Percentiles rank a stretch among this genome's conserved stretches.
Evolutionary conservation across 2,797 vertebrate genomes (phyloP).

Genomic region (Staurois parvus): DNA sequence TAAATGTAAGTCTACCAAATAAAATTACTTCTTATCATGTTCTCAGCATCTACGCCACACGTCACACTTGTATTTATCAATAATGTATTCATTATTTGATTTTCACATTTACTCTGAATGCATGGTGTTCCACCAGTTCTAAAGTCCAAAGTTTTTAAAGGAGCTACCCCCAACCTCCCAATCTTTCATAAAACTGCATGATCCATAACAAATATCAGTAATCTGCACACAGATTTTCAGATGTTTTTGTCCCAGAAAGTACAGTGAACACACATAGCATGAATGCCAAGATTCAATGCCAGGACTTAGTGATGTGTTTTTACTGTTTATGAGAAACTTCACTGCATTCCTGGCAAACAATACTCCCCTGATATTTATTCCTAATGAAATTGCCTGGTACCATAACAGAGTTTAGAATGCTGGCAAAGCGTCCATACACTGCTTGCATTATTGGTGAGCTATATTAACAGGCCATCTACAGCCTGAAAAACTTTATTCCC

Average conservation of each 20-base stretch:
- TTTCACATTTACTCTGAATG: too few species aligned
- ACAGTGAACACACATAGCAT: constrained; percentile 35
- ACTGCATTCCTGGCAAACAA: constrained; percentile 22
- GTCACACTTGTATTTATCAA: too few species aligned
- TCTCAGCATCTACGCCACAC: too few species aligned
- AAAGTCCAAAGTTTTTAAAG: too few species aligned
- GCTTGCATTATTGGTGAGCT: constrained; percentile 11
- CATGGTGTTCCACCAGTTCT: too few species aligned
- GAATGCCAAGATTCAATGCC: constrained; percentile 43
- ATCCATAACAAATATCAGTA: neutral
- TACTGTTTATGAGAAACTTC: constrained; percentile 37
- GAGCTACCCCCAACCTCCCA: neutral
- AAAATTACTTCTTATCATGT: too few species aligned
- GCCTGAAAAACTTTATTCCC: neutral
- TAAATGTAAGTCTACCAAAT: too few species aligned
- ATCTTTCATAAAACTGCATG: neutral
- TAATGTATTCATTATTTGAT: too few species aligned
- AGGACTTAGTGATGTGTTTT: constrained; percentile 23
- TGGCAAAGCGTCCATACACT: constrained; percentile 8
- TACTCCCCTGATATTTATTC: constrained; percentile 45
- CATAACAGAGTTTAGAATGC: constrained; percentile 16
- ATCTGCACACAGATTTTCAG: constrained; percentile 3
- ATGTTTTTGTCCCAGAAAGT: constrained; percentile 36
- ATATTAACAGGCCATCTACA: neutral
- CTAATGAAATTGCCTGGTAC: constrained; percentile 32